These are phyloP conservation scores for Pipistrellus pipistrellus DNA, from an alignment of 2,797 vertebrate species.

Conservation along the genomic window DNA sequence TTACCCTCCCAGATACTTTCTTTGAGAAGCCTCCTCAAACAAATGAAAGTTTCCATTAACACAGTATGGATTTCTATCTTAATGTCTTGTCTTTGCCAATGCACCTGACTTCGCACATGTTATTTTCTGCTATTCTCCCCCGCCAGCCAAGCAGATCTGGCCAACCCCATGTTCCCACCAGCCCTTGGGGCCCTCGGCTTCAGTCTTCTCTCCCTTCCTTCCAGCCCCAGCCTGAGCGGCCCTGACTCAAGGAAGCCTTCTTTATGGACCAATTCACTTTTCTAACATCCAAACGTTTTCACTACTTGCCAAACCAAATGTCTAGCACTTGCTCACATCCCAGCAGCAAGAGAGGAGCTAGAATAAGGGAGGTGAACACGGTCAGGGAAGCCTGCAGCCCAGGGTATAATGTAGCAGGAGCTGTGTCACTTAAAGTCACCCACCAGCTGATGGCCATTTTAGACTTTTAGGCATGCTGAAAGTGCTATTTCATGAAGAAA, in stretches of 20 bases:
- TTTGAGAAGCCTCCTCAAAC: not conserved
- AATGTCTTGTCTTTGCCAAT: conserved; percentile 35
- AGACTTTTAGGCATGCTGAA: conserved; percentile 27
- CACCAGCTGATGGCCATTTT: not conserved
- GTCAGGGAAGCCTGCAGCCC: not conserved
- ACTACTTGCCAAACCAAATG: not conserved
- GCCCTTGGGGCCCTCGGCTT: not conserved
- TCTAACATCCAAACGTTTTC: not conserved
- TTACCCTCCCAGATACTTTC: not conserved
- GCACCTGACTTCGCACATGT: not conserved
- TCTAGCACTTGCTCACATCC: not conserved
- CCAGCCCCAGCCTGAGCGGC: not conserved
- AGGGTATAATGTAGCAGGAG: not conserved
- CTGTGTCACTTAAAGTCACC: not conserved
- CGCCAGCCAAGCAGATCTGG: not conserved
- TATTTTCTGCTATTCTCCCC: not conserved
- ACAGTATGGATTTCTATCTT: not conserved
- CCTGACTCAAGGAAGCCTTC: not conserved
- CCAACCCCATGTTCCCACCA: not conserved
- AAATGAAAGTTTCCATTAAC: not conserved
- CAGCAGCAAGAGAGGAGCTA: not conserved
- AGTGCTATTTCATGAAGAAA: conserved; percentile 45
- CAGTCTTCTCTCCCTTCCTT: not conserved
- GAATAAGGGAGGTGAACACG: not conserved
- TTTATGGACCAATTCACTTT: not conserved